Percentiles rank a stretch among this genome's conserved stretches.
phyloP scores from a whole-genome alignment of 2,888 invertebrate genomes.

The Nipponacmea schrenckii region DNA sequence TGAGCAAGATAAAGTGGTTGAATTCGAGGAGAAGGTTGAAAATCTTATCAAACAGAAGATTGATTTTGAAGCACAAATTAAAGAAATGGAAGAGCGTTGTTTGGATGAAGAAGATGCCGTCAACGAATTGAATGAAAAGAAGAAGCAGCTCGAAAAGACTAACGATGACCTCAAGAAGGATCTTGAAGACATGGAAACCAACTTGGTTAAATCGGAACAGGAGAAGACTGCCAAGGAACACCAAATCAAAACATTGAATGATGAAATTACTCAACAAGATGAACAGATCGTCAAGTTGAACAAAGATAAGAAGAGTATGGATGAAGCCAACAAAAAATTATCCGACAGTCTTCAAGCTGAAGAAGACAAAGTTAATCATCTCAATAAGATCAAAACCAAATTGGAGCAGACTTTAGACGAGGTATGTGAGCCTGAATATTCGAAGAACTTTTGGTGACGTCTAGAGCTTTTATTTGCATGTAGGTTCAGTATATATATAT shows the following conservation, averaged over 20 bases:
- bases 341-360: constrained; percentile 75
- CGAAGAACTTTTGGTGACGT: no score
- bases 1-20: constrained; percentile 89
- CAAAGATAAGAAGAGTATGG: constrained; percentile 98
- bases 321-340: constrained; percentile 74
- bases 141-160: constrained; percentile 98
- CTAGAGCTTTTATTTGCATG: no score
- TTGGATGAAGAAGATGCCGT: constrained; percentile 97
- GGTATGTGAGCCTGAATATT: constrained; percentile 19
- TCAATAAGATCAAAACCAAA: constrained; percentile 98
- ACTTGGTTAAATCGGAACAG: constrained; percentile 79
- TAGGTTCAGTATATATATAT: no score
- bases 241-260: constrained; percentile 82
- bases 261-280: constrained; percentile 97
- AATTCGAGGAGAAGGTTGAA: constrained; percentile 91
- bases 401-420: constrained; percentile 98
- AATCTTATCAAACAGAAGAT: constrained; percentile 95
- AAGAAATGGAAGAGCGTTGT: constrained; percentile 96
- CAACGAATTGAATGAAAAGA: constrained; percentile 91
- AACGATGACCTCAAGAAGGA: constrained; percentile 95
- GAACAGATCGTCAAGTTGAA: constrained; percentile 98
- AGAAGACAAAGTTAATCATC: constrained; percentile 98
- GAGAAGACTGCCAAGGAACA: constrained; percentile 98
- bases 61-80: constrained; percentile 93
- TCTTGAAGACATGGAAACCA: constrained; percentile 93